Conservation (phyloP, 2,113 vertebrate species). For the Chloropsis hardwickii region DNA sequence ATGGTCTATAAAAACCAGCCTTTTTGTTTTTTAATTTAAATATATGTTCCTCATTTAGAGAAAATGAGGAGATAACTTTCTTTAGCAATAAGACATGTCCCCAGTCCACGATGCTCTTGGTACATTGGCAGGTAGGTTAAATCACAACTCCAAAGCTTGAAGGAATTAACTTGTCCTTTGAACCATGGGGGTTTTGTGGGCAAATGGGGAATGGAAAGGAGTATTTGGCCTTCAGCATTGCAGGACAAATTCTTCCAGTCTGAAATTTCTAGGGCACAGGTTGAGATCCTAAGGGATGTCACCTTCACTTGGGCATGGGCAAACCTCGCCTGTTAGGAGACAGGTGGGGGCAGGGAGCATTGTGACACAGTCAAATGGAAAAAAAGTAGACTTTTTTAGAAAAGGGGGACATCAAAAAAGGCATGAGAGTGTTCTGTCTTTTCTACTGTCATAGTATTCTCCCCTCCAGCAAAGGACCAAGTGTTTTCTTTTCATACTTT, state of each 20-base stretch:
- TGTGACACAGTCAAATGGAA: background rate
- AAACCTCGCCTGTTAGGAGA: background rate
- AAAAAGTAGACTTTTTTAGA: background rate
- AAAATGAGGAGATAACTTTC: background rate
- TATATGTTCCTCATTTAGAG: background rate
- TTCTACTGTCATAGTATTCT: background rate
- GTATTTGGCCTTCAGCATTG: background rate
- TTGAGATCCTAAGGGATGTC: background rate
- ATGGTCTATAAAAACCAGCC: background rate
- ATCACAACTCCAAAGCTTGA: background rate
- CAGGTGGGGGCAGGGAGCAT: accelerated
- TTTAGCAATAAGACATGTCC: background rate
- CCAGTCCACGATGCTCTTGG: background rate
- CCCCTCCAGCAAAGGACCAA: background rate
- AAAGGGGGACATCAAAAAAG: background rate
- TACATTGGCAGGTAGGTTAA: background rate
- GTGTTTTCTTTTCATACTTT: background rate
- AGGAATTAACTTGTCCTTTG: background rate
- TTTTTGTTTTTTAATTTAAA: background rate
- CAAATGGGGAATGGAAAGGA: background rate
- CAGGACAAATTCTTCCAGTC: background rate
- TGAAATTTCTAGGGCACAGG: background rate
- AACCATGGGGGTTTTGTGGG: background rate
- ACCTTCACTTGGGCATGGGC: accelerated
- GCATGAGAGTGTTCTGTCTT: background rate